Evolutionary conservation across 2,797 vertebrate genomes (phyloP).

Genomic region (Ispidina picta): DNA sequence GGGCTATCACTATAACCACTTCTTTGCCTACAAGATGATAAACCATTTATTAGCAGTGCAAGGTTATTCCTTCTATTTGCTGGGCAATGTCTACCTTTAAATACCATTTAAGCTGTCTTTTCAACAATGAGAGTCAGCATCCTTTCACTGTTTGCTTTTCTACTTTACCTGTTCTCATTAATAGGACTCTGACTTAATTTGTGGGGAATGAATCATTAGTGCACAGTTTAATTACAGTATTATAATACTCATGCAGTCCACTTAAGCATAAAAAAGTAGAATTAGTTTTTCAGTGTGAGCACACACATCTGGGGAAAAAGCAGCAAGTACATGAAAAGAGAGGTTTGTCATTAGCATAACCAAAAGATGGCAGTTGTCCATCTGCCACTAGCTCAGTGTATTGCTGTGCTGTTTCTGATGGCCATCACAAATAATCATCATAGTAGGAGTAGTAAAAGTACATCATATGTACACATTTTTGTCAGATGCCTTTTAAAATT

Average conservation of each 20-base stretch:
- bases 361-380: slow-evolving; percentile 62
- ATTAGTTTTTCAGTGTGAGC: slow-evolving; percentile 25
- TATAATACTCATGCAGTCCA: slow-evolving; percentile 9
- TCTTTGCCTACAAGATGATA: neutral
- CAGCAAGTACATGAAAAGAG: slow-evolving; percentile 9
- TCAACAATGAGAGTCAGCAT: neutral
- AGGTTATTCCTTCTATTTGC: neutral
- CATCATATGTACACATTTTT: slow-evolving; percentile 40
- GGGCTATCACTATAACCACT: neutral
- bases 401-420: slow-evolving; percentile 56
- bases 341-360: slow-evolving; percentile 64
- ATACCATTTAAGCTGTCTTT: neutral
- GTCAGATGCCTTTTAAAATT: neutral
- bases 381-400: slow-evolving; percentile 54
- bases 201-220: slow-evolving; percentile 12
- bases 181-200: slow-evolving; percentile 32
- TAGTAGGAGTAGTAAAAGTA: slow-evolving; percentile 36
- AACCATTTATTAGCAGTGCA: neutral
- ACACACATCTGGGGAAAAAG: slow-evolving; percentile 52
- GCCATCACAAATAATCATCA: slow-evolving; percentile 45
- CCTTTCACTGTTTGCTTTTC: neutral
- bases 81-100: neutral
- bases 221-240: slow-evolving; percentile 38
- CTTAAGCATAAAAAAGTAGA: slow-evolving; percentile 44
- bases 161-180: slow-evolving; percentile 39